A percentile compares a stretch with the other conserved stretches of the same genome.
phyloP scores from a whole-genome alignment of 2,888 invertebrate species.

The Nectonema munidae region DNA sequence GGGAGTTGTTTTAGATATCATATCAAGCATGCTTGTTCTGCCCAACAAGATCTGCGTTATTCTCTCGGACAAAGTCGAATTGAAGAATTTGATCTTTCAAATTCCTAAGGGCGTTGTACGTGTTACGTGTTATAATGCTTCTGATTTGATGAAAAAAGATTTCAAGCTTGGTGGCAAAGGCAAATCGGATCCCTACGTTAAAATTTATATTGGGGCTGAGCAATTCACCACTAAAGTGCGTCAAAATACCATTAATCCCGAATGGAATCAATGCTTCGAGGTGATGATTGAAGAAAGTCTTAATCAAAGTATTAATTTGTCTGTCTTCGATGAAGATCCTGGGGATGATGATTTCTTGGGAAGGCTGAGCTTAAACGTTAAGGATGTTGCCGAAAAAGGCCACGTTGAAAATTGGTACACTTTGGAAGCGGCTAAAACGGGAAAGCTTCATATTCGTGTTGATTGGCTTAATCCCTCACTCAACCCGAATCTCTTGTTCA shows the following conservation, averaged over 20 bases:
- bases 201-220: slow-evolving; percentile 46
- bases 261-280: slow-evolving; percentile 94
- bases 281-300: slow-evolving; percentile 32
- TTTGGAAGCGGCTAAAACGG: slow-evolving; percentile 69
- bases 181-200: slow-evolving; percentile 83
- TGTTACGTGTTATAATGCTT: slow-evolving; percentile 67
- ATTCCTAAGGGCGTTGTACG: slow-evolving; percentile 80
- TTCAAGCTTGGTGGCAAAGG: slow-evolving; percentile 62
- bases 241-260: slow-evolving; percentile 64
- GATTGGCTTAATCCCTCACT: slow-evolving; percentile 52
- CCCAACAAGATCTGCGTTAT: slow-evolving; percentile 75
- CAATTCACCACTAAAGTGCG: slow-evolving; percentile 69
- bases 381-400: slow-evolving; percentile 35
- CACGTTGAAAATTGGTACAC: slow-evolving; percentile 60
- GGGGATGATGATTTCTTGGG: slow-evolving; percentile 66
- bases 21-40: slow-evolving; percentile 60
- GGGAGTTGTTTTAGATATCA: slow-evolving; percentile 54
- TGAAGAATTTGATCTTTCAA: slow-evolving; percentile 46
- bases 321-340: slow-evolving; percentile 69
- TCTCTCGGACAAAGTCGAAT: slow-evolving; percentile 47
- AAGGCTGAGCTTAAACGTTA: slow-evolving; percentile 33
- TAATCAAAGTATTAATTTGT: too few relatives aligned
- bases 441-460: slow-evolving; percentile 54
- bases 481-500: slow-evolving; percentile 36
- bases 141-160: slow-evolving; percentile 78